These are phyloP conservation scores for Lepas anatifera DNA, from an alignment of 2,888 invertebrate species.

Conservation along the genomic window DNA sequence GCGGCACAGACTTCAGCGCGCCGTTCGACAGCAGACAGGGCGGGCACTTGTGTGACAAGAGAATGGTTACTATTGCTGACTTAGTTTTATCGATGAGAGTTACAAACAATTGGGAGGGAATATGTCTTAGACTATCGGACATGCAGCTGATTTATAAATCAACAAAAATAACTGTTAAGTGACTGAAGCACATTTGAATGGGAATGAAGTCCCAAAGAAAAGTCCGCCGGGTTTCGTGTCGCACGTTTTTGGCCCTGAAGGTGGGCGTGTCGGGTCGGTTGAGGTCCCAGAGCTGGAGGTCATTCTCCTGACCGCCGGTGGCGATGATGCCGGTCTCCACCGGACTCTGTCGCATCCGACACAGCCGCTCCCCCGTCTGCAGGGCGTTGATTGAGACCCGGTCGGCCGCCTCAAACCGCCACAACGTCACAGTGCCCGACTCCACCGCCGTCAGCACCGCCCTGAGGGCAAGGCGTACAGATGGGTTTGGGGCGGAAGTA, in stretches of 20 bases:
- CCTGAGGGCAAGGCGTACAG: no score
- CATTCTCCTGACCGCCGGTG: slow-evolving; percentile 81
- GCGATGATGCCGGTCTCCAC: slow-evolving; percentile 51
- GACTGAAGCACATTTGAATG: no score
- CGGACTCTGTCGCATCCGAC: slow-evolving; percentile 50
- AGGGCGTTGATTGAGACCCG: slow-evolving; percentile 30
- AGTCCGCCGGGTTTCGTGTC: neutral
- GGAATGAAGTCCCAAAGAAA: no score
- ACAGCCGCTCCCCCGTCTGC: slow-evolving; percentile 47
- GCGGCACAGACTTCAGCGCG: slow-evolving; percentile 4
- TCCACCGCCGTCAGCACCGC: slow-evolving; percentile 39
- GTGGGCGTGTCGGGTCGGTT: slow-evolving; percentile 34
- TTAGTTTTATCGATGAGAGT: no score
- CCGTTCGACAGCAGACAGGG: no score
- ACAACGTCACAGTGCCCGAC: slow-evolving; percentile 50
- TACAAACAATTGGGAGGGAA: no score
- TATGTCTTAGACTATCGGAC: no score
- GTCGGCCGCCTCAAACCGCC: slow-evolving; percentile 36
- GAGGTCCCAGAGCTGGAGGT: slow-evolving; percentile 72
- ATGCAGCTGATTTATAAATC: no score
- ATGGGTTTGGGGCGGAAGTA: no score
- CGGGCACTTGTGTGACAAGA: no score
- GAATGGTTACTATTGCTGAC: no score
- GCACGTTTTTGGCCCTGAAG: slow-evolving; percentile 50
- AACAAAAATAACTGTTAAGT: neutral